A percentile compares a stretch with the other conserved stretches of the same genome.
phyloP scores from a whole-genome alignment of 2,113 vertebrate species.

The Okapia johnstoni region DNA sequence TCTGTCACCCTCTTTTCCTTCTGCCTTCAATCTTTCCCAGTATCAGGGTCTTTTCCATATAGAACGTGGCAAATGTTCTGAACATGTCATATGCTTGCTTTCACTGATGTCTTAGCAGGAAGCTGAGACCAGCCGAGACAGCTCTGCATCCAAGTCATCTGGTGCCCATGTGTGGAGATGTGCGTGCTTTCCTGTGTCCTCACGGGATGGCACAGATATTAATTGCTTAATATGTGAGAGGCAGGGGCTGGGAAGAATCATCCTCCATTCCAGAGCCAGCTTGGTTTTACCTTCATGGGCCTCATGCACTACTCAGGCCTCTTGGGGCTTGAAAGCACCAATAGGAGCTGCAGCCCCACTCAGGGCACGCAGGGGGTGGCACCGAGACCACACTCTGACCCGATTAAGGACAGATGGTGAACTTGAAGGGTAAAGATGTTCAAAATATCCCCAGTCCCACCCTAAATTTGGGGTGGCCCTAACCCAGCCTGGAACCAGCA shows the following conservation, averaged over 20 bases:
- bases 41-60: not conserved
- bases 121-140: conserved; percentile 52
- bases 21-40: not conserved
- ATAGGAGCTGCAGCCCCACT: not conserved
- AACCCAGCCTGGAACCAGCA: not conserved
- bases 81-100: conserved; percentile 46
- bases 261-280: conserved; percentile 34
- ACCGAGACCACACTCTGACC: not conserved
- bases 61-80: conserved; percentile 3
- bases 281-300: conserved; percentile 56
- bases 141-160: conserved; percentile 62
- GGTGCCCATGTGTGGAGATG: conserved; percentile 64
- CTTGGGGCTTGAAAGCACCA: conserved; percentile 45
- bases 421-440: conserved; percentile 48
- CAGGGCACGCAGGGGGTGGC: not conserved
- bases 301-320: conserved; percentile 34
- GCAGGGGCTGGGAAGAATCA: conserved; percentile 64
- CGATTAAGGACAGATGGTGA: conserved; percentile 52
- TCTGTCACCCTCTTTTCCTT: not conserved
- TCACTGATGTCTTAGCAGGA: conserved; percentile 49
- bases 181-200: conserved; percentile 65
- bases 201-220: conserved; percentile 65
- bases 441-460: conserved; percentile 24
- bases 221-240: conserved; percentile 67
- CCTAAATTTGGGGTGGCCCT: conserved; percentile 64